Evolutionary conservation across 2,888 invertebrate species (phyloP).

Genomic region (Bugula neritina): DNA sequence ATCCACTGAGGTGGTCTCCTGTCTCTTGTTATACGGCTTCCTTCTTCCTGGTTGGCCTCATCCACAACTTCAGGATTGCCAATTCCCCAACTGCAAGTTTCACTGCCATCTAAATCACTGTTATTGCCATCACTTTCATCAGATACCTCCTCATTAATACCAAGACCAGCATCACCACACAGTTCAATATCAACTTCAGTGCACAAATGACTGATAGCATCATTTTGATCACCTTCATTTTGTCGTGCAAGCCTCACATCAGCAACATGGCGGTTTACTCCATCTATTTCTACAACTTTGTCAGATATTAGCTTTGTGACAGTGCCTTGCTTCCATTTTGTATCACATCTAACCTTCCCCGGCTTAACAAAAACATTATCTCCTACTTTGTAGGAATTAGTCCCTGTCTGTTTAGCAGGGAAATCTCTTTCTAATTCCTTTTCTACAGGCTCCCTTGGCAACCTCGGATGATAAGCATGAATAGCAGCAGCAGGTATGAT

Average conservation of each 20-base stretch:
- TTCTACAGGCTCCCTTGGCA: not conserved
- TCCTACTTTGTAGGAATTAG: too few relatives aligned
- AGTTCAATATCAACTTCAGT: not conserved
- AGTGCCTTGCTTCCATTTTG: too few relatives aligned
- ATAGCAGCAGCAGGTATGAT: not conserved
- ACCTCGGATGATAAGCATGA: not conserved
- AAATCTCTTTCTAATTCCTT: not conserved
- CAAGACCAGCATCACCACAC: not conserved
- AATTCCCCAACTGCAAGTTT: too few relatives aligned
- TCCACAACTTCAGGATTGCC: too few relatives aligned
- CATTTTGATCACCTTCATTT: too few relatives aligned
- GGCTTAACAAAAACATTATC: too few relatives aligned
- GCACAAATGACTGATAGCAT: too few relatives aligned
- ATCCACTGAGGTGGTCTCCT: not conserved
- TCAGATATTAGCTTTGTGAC: not conserved
- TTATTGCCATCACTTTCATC: not conserved
- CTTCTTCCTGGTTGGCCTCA: too few relatives aligned
- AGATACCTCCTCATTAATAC: not conserved
- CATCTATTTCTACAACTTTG: not conserved
- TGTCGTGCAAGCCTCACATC: not conserved
- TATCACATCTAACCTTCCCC: not conserved
- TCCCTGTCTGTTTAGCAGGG: too few relatives aligned
- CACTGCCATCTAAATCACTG: not conserved
- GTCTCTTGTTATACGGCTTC: not conserved
- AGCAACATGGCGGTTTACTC: not conserved